phyloP scores from a whole-genome alignment of 2,797 vertebrate species.

The Caiman crocodilus region DNA sequence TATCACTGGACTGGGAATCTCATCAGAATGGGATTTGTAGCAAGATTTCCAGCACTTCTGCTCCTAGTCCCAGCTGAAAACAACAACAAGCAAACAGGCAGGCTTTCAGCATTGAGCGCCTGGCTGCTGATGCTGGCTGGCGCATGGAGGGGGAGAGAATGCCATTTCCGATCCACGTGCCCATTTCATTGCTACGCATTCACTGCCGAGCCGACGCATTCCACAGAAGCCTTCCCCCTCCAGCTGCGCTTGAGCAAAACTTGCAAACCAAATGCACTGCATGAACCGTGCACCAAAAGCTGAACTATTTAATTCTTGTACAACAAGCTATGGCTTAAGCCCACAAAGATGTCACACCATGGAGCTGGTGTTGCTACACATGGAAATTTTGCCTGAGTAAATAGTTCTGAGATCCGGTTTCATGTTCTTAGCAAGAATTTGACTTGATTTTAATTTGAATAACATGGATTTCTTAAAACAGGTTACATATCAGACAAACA shows the following conservation, averaged over 20 bases:
- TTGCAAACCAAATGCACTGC: not conserved
- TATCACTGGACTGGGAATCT: not conserved
- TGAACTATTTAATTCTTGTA: not conserved
- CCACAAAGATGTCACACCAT: not conserved
- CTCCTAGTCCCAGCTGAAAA: not conserved
- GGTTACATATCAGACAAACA: slow-evolving; percentile 53
- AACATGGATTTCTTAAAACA: not conserved
- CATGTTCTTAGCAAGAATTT: slow-evolving; percentile 2
- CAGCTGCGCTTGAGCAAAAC: slow-evolving; percentile 8
- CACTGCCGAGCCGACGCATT: not conserved
- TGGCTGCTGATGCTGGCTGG: not conserved
- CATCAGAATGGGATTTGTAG: not conserved
- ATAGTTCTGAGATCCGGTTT: not conserved
- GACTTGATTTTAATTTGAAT: not conserved
- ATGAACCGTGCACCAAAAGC: not conserved
- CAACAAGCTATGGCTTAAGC: not conserved
- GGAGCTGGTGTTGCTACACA: not conserved
- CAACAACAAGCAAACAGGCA: not conserved
- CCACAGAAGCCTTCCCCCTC: not conserved
- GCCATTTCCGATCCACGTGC: not conserved
- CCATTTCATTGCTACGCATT: not conserved
- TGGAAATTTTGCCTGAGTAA: slow-evolving; percentile 18
- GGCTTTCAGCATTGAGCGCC: not conserved
- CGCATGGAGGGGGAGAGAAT: not conserved
- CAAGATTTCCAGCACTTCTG: not conserved